These are phyloP conservation scores for Gari tellinella DNA, from an alignment of 2,888 invertebrate species.

Conservation along the genomic window DNA sequence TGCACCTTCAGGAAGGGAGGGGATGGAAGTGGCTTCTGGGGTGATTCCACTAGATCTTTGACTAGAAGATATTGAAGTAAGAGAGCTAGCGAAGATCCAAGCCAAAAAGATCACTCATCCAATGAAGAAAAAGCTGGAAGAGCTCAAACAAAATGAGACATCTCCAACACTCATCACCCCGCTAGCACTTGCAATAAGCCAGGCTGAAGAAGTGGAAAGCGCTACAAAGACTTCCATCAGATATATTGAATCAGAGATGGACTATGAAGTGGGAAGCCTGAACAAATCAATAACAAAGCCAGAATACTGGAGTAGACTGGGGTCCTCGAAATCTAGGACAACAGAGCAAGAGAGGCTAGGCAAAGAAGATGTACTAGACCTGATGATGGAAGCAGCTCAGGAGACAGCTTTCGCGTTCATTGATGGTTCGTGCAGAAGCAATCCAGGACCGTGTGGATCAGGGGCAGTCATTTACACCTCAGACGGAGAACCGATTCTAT, in stretches of 20 bases:
- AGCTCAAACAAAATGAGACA: neutral
- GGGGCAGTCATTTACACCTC: neutral
- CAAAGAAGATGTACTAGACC: neutral
- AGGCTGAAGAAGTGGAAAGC: neutral
- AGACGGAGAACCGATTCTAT: neutral
- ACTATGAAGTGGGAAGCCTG: neutral
- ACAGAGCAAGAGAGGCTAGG: neutral
- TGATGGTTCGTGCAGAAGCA: no score
- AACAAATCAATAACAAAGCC: neutral
- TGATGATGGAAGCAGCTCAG: constrained; percentile 3
- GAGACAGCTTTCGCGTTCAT: no score
- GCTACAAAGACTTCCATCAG: neutral
- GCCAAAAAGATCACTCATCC: constrained; percentile 7
- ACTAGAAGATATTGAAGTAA: constrained; percentile 14
- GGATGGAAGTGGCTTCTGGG: constrained; percentile 16
- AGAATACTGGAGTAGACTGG: neutral
- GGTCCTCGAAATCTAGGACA: neutral
- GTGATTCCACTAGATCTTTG: constrained; percentile 15
- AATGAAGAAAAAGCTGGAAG: neutral
- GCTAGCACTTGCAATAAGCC: neutral
- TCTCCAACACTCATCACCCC: neutral
- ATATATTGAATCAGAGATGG: neutral
- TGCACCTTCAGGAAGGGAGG: constrained; percentile 12
- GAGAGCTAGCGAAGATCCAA: constrained; percentile 14
- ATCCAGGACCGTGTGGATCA: no score